Base-by-base conservation (phyloP, 2,797 vertebrate genomes). In the Tangara arthus region DNA sequence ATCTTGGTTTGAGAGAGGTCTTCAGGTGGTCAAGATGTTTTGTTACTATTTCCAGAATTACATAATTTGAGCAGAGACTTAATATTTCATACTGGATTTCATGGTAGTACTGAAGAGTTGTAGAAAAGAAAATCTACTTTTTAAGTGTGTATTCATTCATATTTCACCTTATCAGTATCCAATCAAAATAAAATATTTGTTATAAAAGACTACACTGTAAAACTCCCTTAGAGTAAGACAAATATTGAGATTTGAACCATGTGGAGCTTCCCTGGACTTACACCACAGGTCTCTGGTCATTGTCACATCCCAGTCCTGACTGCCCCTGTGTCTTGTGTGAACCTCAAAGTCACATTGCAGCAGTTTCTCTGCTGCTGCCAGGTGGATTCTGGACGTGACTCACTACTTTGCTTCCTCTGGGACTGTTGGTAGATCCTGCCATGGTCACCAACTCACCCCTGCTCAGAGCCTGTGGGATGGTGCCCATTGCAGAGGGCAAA, bases 401-500 rank as follows among this genome's bases (percentile, higher is more conserved):
- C 27, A 17, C 27, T 20, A 4, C 16, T 7, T 49, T 34, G 37
- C 16, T 41, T 88, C 65, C 30, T 30, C 68, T 88, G 42, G 24
- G 13, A 39, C 27, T 52, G 20, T 12, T 12, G 6, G 44, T 49
- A 56, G 20, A 70, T 86, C 28, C 66, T 69, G 59, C 19, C 72
- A 35, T 30, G 20, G 19, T 14, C 57, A 76, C 15, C 42, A 56
- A 3, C 11, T 8, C 1, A 5, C 2, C 11, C 17, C n/a, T n/a
- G 12, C 21, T 44, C 41, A 63, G 19, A 57, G 7, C 9, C 41
- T 32, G 23, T 2, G 5, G n/a, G 26, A 66, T 0, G 28, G 34
- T 0, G 1, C 8, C n/a, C 11, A 3, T 1, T 12, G 4, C 26
- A 60, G 9, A 30, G 4, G 26, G 14, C 12, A 50, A 69, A 65